Percentiles rank a stretch among this genome's conserved stretches.
Evolutionary conservation across 2,797 vertebrate genomes (phyloP).

Genomic region (Sternarchorhynchus goeldii): DNA sequence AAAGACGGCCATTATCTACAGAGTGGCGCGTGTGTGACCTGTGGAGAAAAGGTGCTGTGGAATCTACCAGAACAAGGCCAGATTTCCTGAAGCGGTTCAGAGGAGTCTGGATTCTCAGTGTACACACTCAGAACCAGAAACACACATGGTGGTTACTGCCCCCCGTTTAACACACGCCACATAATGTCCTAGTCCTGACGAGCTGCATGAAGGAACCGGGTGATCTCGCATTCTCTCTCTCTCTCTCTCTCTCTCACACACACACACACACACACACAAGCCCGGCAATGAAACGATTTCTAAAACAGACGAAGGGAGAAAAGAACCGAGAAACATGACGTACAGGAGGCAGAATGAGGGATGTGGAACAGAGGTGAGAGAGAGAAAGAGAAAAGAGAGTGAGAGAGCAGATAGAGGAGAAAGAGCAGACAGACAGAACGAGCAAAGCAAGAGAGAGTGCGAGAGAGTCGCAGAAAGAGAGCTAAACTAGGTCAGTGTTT

Average conservation of each 20-base stretch:
- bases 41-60: neutral
- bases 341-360: conserved; percentile 17
- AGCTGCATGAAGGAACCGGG: too few species aligned
- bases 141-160: too few species aligned
- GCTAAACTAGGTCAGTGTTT: conserved; percentile 30
- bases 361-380: conserved; percentile 23
- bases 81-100: neutral
- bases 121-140: too few species aligned
- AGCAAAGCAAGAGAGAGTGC: neutral
- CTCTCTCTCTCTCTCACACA: neutral
- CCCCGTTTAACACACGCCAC: too few species aligned
- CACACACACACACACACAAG: neutral
- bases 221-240: too few species aligned
- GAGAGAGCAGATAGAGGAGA: too few species aligned
- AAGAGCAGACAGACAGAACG: too few species aligned
- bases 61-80: neutral
- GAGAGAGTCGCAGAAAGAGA: neutral
- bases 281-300: neutral
- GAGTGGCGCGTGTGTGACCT: too few species aligned
- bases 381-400: too few species aligned
- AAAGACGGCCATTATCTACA: neutral
- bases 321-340: conserved; percentile 16
- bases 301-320: conserved; percentile 14
- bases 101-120: too few species aligned
- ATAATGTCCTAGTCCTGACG: too few species aligned